phyloP scores from a whole-genome alignment of 2,113 vertebrate species.

The Carlito syrichta region DNA sequence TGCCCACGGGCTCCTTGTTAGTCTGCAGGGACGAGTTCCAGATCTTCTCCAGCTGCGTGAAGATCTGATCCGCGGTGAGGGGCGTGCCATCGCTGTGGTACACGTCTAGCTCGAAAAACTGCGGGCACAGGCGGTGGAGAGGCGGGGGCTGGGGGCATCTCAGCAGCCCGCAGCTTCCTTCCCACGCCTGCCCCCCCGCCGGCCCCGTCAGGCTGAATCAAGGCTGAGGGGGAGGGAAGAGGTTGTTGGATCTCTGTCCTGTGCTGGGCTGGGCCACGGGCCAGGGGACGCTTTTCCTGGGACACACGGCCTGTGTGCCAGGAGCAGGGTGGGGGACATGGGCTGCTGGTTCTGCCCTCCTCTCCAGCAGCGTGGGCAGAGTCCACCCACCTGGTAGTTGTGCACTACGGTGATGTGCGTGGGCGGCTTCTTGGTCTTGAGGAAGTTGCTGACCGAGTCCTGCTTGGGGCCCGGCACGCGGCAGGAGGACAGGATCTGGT shows the following conservation, averaged over 20 bases:
- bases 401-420: constrained; percentile 95
- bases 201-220: background rate
- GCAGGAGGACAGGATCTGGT: constrained; percentile 96
- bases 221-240: background rate
- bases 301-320: accelerated
- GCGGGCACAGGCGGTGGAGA: background rate
- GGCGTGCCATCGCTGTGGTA: constrained; percentile 93
- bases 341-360: too few species aligned
- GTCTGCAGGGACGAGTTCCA: constrained; percentile 97
- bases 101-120: constrained; percentile 97
- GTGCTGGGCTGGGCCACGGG: background rate
- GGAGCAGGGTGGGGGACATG: too few species aligned
- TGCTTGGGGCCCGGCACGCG: constrained; percentile 93
- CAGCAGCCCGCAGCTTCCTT: background rate
- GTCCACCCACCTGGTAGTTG: constrained; percentile 93
- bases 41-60: constrained; percentile 96
- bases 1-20: constrained; percentile 97
- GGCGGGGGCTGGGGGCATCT: background rate
- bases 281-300: background rate
- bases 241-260: background rate
- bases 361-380: background rate
- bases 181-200: background rate
- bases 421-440: constrained; percentile 84
- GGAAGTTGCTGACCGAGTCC: constrained; percentile 90
- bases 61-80: constrained; percentile 93